Percentiles rank a stretch among this genome's conserved stretches.
Conservation (phyloP, 2,113 vertebrate genomes). For the Meriones unguiculatus region DNA sequence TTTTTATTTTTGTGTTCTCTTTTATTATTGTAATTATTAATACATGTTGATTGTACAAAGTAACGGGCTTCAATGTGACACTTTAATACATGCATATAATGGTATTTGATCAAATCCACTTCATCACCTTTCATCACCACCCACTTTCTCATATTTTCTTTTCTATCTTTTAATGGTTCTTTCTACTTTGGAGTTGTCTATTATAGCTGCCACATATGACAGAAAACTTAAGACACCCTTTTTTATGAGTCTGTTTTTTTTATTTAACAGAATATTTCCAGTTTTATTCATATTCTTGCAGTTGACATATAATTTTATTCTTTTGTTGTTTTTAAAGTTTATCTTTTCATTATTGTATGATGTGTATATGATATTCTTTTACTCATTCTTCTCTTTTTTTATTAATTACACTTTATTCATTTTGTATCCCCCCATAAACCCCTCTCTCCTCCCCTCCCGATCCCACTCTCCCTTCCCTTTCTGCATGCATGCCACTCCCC, state of each 20-base stretch:
- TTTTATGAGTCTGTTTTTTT: neutral
- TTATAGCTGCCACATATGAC: neutral
- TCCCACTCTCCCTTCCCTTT: no score
- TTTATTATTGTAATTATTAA: neutral
- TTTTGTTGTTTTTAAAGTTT: neutral
- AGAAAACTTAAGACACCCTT: neutral
- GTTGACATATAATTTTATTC: neutral
- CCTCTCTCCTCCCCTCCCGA: no score
- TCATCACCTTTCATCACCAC: neutral
- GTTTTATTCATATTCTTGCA: neutral
- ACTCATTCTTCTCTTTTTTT: neutral
- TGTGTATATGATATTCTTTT: neutral
- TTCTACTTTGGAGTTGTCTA: neutral
- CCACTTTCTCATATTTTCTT: neutral
- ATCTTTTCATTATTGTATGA: neutral
- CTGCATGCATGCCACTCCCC: no score
- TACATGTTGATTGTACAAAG: neutral
- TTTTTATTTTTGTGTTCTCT: neutral
- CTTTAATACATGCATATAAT: neutral
- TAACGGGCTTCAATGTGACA: neutral
- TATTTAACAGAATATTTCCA: neutral
- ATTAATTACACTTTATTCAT: no score
- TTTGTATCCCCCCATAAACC: no score
- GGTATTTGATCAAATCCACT: neutral
- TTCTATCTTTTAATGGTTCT: neutral